Evolutionary conservation across 2,113 vertebrate species (phyloP).

Genomic region (Galeopterus variegatus): DNA sequence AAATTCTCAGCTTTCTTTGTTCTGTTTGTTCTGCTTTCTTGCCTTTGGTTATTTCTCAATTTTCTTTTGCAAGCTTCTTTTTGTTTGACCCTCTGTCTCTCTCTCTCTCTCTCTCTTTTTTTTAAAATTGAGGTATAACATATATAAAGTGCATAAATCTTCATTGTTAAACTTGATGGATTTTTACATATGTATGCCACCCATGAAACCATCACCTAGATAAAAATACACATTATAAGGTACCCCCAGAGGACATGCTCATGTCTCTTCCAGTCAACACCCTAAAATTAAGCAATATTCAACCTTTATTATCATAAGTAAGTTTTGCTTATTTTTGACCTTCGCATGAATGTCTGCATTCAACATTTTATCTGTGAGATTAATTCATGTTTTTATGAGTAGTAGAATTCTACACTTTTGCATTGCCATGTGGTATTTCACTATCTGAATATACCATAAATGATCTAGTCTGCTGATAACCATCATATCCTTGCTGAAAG

Average conservation of each 20-base stretch:
- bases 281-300: neutral
- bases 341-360: neutral
- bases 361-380: neutral
- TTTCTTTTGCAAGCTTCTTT: slow-evolving; percentile 25
- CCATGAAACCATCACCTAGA: neutral
- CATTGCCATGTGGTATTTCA: neutral
- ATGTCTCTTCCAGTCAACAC: neutral
- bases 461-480: neutral
- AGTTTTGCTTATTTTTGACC: neutral
- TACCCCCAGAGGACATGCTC: neutral
- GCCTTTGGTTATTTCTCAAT: neutral
- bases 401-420: neutral
- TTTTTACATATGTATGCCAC: neutral
- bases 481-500: neutral
- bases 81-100: neutral
- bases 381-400: neutral
- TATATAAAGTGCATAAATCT: neutral
- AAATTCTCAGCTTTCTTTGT: neutral
- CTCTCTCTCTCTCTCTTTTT: neutral
- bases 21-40: neutral
- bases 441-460: neutral
- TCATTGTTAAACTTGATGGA: neutral
- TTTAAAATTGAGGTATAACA: neutral
- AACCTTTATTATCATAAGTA: neutral
- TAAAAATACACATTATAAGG: neutral